Base-by-base conservation (phyloP, 2,888 invertebrate species). In the Drosophila subsilvestris region DNA sequence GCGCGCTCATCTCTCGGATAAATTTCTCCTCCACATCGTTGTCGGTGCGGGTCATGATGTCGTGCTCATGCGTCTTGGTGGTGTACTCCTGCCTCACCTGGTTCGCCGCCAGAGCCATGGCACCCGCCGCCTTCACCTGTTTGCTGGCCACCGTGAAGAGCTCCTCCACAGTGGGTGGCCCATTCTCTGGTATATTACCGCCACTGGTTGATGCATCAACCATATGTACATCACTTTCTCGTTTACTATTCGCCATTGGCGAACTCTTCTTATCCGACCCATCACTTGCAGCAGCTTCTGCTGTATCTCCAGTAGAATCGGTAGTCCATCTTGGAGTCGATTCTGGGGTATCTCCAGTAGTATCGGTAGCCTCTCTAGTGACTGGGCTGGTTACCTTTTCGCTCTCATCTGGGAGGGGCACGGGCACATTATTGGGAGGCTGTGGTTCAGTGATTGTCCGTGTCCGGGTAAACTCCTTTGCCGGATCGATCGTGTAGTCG, bases 11-110 rank as follows among this genome's bases (percentile, higher is more conserved):
- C 9, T 54, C 69, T 2, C n/a, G 22, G 7, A 75, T 60, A 10
- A 86, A 57, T 60, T 60, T 50, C 2, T 51, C 47, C 69, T 86
- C 86, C 6, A 88, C 60, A 0, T 76, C 72, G 1, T n/a, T 62
- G 32, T 76, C 77, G 2, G 74, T 47, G 1, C 44, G 48, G 3
- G 77, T 74, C 1, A 54, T 48, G 9, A 63, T 37, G 29, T 75
- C 76, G 6, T 55, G 57, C 0, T 70, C 63, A 18, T 62, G 61
- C 18, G 55, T 27, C 49, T 77, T 86, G 14, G 57, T 56, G 3
- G 60, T 65, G 7, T 54, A 56, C 29, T 62, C 25, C 6, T 61
- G 14, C 1, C 48, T 49, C 7, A n/a, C 6, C 22, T 48, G 66
- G 27, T 68, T 79, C n/a, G 57, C 9, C 8, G 3, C 17, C 9